Evolutionary conservation across 2,888 invertebrate species (phyloP).

Genomic region (Blastobasis adustella): DNA sequence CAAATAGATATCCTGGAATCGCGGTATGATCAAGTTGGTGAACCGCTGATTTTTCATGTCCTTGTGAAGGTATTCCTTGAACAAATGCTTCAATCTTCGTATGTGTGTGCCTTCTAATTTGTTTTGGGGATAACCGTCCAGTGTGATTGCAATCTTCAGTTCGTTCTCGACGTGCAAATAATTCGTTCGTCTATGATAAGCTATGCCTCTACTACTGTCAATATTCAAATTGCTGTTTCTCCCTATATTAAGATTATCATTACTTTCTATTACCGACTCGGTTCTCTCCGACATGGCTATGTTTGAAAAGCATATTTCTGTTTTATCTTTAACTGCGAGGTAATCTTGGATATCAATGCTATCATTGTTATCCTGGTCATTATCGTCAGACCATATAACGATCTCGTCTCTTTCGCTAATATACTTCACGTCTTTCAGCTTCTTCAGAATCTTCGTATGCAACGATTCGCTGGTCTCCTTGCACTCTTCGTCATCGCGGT

Average conservation of each 20-base stretch:
- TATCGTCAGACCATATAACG: slow-evolving; percentile 44
- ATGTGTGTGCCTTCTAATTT: slow-evolving; percentile 61
- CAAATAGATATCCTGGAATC: slow-evolving; percentile 58
- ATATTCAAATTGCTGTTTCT: slow-evolving; percentile 49
- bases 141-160: slow-evolving; percentile 53
- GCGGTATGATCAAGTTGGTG: slow-evolving; percentile 51
- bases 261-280: slow-evolving; percentile 45
- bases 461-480: slow-evolving; percentile 28
- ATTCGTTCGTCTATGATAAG: slow-evolving; percentile 61
- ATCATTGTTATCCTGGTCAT: slow-evolving; percentile 18
- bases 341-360: slow-evolving; percentile 6
- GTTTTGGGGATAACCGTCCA: slow-evolving; percentile 57
- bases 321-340: slow-evolving; percentile 7
- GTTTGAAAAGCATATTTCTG: slow-evolving; percentile 15
- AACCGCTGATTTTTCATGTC: slow-evolving; percentile 57
- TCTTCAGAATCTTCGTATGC: slow-evolving; percentile 35
- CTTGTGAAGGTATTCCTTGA: slow-evolving; percentile 58
- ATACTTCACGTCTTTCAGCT: slow-evolving; percentile 43
- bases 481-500: slow-evolving; percentile 13
- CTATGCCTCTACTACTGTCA: slow-evolving; percentile 58
- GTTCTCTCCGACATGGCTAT: slow-evolving; percentile 43
- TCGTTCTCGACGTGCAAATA: slow-evolving; percentile 59
- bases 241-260: slow-evolving; percentile 35
- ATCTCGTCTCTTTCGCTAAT: slow-evolving; percentile 42
- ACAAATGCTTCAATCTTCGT: slow-evolving; percentile 50